A percentile compares a stretch with the other conserved stretches of the same genome.
Conservation (phyloP, 2,797 vertebrate genomes). For the Poecile montanus region DNA sequence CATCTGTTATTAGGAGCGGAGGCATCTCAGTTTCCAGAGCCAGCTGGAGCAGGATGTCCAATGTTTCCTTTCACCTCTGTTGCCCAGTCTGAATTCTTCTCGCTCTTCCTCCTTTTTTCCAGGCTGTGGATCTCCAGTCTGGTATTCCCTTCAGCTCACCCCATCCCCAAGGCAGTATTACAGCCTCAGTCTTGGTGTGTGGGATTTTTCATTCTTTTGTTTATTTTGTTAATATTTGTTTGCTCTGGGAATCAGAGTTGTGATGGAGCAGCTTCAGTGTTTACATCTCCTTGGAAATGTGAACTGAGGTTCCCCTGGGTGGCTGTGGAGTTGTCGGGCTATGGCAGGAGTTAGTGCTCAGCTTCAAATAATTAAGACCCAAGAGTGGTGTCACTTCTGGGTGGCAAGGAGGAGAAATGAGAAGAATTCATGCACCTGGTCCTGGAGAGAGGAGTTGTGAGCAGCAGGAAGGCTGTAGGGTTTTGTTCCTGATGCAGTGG, state of each 20-base stretch:
- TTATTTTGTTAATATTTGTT: slow-evolving; percentile 64
- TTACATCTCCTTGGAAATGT: slow-evolving; percentile 55
- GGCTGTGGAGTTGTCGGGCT: neutral
- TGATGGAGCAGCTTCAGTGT: slow-evolving; percentile 44
- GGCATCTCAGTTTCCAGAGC: neutral
- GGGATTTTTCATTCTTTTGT: slow-evolving; percentile 57
- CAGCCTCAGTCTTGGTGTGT: slow-evolving; percentile 23
- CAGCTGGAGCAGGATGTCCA: neutral
- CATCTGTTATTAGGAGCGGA: neutral
- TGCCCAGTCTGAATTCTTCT: neutral
- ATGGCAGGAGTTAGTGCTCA: neutral
- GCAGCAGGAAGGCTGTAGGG: neutral
- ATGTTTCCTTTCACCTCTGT: neutral
- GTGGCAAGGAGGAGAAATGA: neutral
- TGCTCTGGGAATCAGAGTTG: slow-evolving; percentile 31
- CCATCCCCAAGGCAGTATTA: neutral
- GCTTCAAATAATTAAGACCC: neutral
- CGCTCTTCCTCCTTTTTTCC: neutral
- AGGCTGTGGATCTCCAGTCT: neutral
- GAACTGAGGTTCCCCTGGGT: neutral
- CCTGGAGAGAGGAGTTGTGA: neutral
- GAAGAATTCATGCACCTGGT: neutral
- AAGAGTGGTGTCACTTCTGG: neutral
- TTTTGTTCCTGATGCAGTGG: neutral
- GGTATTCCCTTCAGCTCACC: neutral